Base-by-base conservation (phyloP, 2,888 invertebrate species). In the Tetropium fuscum region DNA sequence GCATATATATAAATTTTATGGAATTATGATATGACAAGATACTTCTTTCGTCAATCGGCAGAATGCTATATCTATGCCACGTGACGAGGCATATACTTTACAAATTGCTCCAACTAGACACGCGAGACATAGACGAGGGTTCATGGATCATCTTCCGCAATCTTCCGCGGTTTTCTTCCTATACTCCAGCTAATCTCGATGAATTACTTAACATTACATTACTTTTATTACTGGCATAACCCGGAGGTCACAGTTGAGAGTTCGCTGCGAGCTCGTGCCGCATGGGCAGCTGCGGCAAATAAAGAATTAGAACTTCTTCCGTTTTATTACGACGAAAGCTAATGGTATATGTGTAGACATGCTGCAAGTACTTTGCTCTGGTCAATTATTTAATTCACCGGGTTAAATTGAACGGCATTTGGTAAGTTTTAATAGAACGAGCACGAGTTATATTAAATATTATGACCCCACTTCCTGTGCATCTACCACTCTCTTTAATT, bases 361-460 rank as follows among this genome's bases (percentile, higher is more conserved):
- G 51, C 60, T 48, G 54, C 49, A 54, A 58, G 60, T 60, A 53
- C 58, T 58, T 64, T 48, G 56, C 36, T 64, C 60, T 68, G 71
- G 71, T 77, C 76, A 79, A 79, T 79, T 79, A 76, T 78, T 78
- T 78, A 80, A 80, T 80, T 79, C 74, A 59, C 36, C 54, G 73
- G 69, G 66, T 72, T 78, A 76, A 79, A 79, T 78, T 78, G 77
- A 78, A 78, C 76, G 76, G 76, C 78, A 78, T 78, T 79, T 78
- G 77, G 72, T 74, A 67, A 73, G 72, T 77, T 75, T 76, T 76
- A 77, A 77, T 75, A 76, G 72, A 75, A 74, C 70, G 72, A 77
- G 79, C 80, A 80, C 80, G 80, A 78, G 80, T 79, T 77, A 75
- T 73, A 76, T 79, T 79, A 79, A 79, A 80, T 78, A 79, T 79